Evolutionary conservation across 2,113 vertebrate genomes (phyloP).

Genomic region (Proterorhinus semilunaris): DNA sequence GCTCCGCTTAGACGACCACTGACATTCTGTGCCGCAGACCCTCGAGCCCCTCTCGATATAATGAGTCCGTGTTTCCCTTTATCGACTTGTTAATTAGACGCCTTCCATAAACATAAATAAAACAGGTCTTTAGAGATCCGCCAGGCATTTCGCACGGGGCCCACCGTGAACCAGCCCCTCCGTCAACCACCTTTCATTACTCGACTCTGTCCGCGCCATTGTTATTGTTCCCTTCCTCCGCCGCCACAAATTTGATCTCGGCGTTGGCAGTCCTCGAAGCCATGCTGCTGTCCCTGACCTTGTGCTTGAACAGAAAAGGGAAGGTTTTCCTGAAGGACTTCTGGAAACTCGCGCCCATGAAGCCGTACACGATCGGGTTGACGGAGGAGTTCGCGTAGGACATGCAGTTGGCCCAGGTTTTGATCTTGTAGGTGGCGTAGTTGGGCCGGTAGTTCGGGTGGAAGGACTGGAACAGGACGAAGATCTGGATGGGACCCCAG

Average conservation of each 20-base stretch:
- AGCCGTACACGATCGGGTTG: constrained; percentile 81
- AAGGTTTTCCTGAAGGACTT: constrained; percentile 84
- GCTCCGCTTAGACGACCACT: background rate
- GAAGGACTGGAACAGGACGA: constrained; percentile 81
- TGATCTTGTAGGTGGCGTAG: constrained; percentile 82
- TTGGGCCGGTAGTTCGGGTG: constrained; percentile 73
- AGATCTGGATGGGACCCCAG: constrained; percentile 88
- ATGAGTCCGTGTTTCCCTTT: constrained; percentile 15
- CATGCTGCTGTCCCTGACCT: constrained; percentile 78
- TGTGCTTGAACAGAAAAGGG: constrained; percentile 81
- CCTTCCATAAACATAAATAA: constrained; percentile 21
- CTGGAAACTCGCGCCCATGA: constrained; percentile 83
- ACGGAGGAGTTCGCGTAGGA: constrained; percentile 84
- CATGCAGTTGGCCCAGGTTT: constrained; percentile 85
- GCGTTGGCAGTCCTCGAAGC: constrained; percentile 80
- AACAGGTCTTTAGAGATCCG: constrained; percentile 10
- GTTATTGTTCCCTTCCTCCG: constrained; percentile 73
- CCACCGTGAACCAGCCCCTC: background rate
- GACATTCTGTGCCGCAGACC: constrained; percentile 14
- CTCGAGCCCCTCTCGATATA: constrained; percentile 8
- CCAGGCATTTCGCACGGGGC: background rate
- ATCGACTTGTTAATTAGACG: constrained; percentile 15
- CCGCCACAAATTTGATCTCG: constrained; percentile 83
- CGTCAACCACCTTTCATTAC: background rate
- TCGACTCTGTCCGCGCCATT: constrained; percentile 58